Base-by-base conservation (phyloP, 2,888 invertebrate genomes). In the Hofmannophila pseudospretella region DNA sequence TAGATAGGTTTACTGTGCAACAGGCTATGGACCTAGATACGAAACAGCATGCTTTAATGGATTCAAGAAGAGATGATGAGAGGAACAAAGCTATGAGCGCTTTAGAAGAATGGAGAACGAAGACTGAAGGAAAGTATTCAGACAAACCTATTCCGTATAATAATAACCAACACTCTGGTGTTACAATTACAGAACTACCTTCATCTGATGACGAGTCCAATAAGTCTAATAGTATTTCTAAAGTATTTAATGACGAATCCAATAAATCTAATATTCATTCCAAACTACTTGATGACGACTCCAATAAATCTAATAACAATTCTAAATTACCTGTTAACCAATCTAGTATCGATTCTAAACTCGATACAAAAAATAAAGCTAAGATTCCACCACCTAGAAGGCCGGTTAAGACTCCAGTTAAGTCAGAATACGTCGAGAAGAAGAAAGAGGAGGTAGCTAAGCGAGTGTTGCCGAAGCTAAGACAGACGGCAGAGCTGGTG, bases 71-170 rank as follows among this genome's bases (percentile, higher is more conserved):
- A 58, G 88, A 92, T 45, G 62, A 68, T 0, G 92, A 93, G 63
- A 88, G 90, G 45, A 75, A 82, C 31, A 87, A 87, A 57, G 92
- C 92, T 2, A 90, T 93, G 81, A 81, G 88, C 1, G 90, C 92
- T 45, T 71, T 94, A 27, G 90, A 92, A 57, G 76, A 88, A 37
- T 93, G 90, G 90, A 79, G 88, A 50, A 51, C 58, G 2, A 59
- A 61, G 27, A 47, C 58, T 12, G 41, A 38, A n/a, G 45, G 32
- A 50, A 58, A n/a, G n/a, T n/a, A n/a, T 12, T 3, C 13, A 35
- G 9, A 34, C 5, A 3, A 4, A 16, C 16, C 16, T 16, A 16
- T n/a, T n/a, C n/a, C n/a, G n/a, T n/a, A n/a, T n/a, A n/a, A n/a
- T n/a, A n/a, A n/a, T n/a, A n/a, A n/a, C n/a, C n/a, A n/a, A n/a